Percentiles rank a stretch among this genome's conserved stretches.
Evolutionary conservation across 2,888 invertebrate species (phyloP).

Genomic region (Syrista parreyssii): DNA sequence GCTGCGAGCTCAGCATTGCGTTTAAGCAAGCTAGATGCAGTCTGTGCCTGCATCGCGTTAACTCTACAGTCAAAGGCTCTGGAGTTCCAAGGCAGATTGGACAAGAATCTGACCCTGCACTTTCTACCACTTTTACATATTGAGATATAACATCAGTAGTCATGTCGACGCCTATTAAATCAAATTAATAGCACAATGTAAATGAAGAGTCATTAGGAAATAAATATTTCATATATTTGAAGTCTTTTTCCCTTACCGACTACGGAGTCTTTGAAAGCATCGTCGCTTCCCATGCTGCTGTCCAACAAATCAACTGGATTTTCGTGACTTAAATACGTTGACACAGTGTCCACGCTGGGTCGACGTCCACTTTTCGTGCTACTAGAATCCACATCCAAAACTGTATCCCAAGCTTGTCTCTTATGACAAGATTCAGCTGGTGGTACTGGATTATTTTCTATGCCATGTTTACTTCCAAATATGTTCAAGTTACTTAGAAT

Average conservation of each 20-base stretch:
- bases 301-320: slow-evolving; percentile 79
- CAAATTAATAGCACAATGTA: background rate
- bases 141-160: slow-evolving; percentile 75
- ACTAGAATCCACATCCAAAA: slow-evolving; percentile 76
- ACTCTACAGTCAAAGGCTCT: slow-evolving; percentile 71
- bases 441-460: slow-evolving; percentile 46
- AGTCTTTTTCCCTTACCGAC: slow-evolving; percentile 61
- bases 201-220: background rate
- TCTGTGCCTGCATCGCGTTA: slow-evolving; percentile 81
- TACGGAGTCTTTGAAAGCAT: slow-evolving; percentile 72
- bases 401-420: slow-evolving; percentile 60
- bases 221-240: background rate
- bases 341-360: slow-evolving; percentile 89
- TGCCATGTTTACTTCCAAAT: slow-evolving; percentile 70
- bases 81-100: slow-evolving; percentile 75
- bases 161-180: slow-evolving; percentile 67
- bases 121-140: slow-evolving; percentile 76
- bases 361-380: slow-evolving; percentile 82
- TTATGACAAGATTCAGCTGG: slow-evolving; percentile 50
- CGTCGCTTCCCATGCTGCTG: slow-evolving; percentile 79
- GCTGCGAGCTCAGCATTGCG: slow-evolving; percentile 77
- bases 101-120: slow-evolving; percentile 77
- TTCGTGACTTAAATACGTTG: slow-evolving; percentile 89
- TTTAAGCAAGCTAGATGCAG: slow-evolving; percentile 85
- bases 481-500: slow-evolving; percentile 86